Evolutionary conservation across 2,113 vertebrate species (phyloP).

Genomic region (Gambusia affinis): DNA sequence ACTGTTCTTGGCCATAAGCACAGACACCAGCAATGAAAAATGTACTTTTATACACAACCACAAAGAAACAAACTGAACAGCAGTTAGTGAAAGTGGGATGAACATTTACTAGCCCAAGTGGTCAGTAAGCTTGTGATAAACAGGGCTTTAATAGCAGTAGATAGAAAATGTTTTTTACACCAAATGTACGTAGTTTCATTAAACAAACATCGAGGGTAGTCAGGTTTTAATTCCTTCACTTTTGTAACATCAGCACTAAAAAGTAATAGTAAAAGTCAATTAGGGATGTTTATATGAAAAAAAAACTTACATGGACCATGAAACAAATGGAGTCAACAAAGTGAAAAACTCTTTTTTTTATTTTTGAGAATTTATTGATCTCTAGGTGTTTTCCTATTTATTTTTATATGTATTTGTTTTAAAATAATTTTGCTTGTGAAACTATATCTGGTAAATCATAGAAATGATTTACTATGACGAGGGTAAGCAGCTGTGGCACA

Average conservation of each 20-base stretch:
- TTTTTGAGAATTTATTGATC: too few species aligned
- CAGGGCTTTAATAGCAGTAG: slow-evolving; percentile 22
- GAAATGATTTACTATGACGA: too few species aligned
- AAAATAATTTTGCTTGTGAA: too few species aligned
- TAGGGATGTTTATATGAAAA: background rate
- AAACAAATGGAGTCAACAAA: too few species aligned
- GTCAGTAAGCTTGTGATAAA: slow-evolving; percentile 14
- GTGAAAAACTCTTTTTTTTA: too few species aligned
- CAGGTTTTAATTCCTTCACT: background rate
- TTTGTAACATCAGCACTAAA: background rate
- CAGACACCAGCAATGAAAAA: background rate
- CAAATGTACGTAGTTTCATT: background rate
- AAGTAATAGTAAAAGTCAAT: background rate
- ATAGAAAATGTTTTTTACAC: background rate
- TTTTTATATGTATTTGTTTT: too few species aligned
- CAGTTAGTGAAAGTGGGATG: slow-evolving; percentile 34
- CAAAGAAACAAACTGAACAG: slow-evolving; percentile 32
- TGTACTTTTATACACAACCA: slow-evolving; percentile 1
- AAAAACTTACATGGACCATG: too few species aligned
- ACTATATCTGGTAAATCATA: too few species aligned
- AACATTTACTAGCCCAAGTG: slow-evolving; percentile 45
- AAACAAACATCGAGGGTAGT: background rate
- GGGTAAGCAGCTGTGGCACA: too few species aligned
- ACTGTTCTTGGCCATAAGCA: slow-evolving; percentile 4
- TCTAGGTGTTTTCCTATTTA: too few species aligned